Evolutionary conservation across 2,888 invertebrate species (phyloP).

Genomic region (Lordiphosa fenestrarum): DNA sequence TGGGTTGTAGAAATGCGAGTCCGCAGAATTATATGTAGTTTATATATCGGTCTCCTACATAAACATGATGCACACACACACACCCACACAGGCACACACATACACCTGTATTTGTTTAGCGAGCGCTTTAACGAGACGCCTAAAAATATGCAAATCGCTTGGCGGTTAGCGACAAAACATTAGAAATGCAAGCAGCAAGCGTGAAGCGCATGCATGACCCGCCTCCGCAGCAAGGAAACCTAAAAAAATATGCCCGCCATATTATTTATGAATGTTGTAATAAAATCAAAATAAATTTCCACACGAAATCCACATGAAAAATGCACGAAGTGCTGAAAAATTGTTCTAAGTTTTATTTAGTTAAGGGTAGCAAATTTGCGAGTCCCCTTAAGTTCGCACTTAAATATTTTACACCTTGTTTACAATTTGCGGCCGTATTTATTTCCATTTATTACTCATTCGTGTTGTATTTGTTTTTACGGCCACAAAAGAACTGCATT

Average conservation of each 20-base stretch:
- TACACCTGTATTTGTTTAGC: constrained; percentile 18
- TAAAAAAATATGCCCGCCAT: background rate
- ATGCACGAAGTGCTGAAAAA: constrained; percentile 31
- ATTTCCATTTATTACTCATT: no score
- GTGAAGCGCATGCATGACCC: constrained; percentile 41
- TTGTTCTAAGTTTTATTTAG: constrained; percentile 59
- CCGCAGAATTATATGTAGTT: constrained; percentile 60
- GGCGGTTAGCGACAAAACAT: constrained; percentile 28
- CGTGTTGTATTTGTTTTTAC: background rate
- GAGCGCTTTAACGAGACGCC: constrained; percentile 53
- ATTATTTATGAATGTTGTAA: constrained; percentile 40
- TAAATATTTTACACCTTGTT: no score
- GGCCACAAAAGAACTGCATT: background rate
- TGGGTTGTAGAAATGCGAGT: constrained; percentile 50
- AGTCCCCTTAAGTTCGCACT: no score
- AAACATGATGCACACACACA: background rate
- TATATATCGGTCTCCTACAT: constrained; percentile 8
- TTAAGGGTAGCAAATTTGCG: background rate
- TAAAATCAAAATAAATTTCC: constrained; percentile 64
- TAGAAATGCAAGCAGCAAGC: constrained; percentile 58
- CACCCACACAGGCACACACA: background rate
- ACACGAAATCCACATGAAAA: constrained; percentile 51
- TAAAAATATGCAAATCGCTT: constrained; percentile 67
- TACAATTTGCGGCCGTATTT: no score
- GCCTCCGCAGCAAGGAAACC: background rate